Conservation (phyloP, 2,113 vertebrate species). For the Caracal caracal region DNA sequence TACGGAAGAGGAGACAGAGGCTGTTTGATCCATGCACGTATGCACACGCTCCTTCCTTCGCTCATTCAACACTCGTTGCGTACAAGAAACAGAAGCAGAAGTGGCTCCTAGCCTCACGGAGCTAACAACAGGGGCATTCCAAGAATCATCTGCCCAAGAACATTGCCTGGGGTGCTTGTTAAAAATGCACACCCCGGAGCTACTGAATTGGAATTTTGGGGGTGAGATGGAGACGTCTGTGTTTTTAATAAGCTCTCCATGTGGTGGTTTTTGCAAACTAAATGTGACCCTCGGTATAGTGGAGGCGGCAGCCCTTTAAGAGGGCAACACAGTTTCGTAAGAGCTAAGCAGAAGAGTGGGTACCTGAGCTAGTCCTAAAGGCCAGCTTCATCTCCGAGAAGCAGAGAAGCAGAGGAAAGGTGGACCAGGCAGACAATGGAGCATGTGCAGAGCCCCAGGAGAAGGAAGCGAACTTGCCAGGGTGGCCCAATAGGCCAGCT, state of each 20-base stretch:
- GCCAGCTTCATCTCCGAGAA: neutral
- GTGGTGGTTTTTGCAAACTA: neutral
- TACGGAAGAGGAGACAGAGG: neutral
- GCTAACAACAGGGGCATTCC: neutral
- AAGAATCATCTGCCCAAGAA: neutral
- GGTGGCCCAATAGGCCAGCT: no score
- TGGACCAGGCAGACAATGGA: neutral
- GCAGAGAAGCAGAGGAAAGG: neutral
- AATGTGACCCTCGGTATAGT: neutral
- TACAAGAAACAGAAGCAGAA: neutral
- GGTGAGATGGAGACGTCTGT: neutral
- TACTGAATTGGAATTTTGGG: neutral
- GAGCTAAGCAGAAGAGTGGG: neutral
- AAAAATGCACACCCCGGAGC: neutral
- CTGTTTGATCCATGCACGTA: neutral
- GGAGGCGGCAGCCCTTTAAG: neutral
- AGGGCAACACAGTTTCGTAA: neutral
- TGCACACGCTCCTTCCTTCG: neutral
- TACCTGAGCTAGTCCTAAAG: neutral
- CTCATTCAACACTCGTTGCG: neutral
- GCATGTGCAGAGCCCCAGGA: neutral
- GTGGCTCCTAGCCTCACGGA: neutral
- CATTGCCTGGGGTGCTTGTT: neutral
- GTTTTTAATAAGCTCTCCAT: constrained; percentile 3
- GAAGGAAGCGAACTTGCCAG: neutral